phyloP scores from a whole-genome alignment of 2,888 invertebrate species.

The Glomeris marginata region DNA sequence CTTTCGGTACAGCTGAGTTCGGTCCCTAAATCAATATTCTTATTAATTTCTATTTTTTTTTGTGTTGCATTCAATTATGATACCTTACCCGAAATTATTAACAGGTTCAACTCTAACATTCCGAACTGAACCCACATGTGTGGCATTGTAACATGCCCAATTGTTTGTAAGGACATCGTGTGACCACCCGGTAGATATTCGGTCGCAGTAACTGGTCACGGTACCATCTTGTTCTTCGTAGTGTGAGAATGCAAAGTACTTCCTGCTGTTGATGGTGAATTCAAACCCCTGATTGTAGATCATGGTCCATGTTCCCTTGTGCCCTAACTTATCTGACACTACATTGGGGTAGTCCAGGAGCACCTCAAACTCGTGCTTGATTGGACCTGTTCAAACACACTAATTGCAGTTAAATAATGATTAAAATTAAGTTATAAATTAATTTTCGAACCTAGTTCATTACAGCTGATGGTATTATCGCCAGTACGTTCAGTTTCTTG shows the following conservation, averaged over 20 bases:
- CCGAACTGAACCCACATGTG: slow-evolving; percentile 15
- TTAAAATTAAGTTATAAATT: background rate
- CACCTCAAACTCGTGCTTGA: slow-evolving; percentile 21
- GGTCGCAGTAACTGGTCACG: slow-evolving; percentile 30
- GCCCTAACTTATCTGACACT: slow-evolving; percentile 32
- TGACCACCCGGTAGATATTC: slow-evolving; percentile 32
- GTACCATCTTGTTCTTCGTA: slow-evolving; percentile 22
- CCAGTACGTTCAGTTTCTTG: slow-evolving; percentile 23
- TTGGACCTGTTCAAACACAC: slow-evolving; percentile 19
- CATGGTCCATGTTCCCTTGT: slow-evolving; percentile 36
- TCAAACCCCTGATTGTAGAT: slow-evolving; percentile 40
- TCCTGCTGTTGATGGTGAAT: slow-evolving; percentile 29
- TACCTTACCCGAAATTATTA: too few relatives aligned
- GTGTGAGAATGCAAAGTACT: slow-evolving; percentile 35
- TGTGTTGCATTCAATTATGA: too few relatives aligned
- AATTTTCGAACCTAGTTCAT: background rate
- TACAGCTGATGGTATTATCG: slow-evolving; percentile 18
- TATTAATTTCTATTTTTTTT: too few relatives aligned
- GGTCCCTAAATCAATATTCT: too few relatives aligned
- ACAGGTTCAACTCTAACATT: too few relatives aligned
- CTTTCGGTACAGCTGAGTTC: too few relatives aligned
- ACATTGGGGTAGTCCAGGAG: slow-evolving; percentile 30
- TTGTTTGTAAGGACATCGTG: slow-evolving; percentile 32
- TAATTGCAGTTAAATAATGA: background rate
- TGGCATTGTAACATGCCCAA: slow-evolving; percentile 34